A percentile compares a stretch with the other conserved stretches of the same genome.
phyloP scores from a whole-genome alignment of 1,140 invertebrate species.

The Colletes gigas region DNA sequence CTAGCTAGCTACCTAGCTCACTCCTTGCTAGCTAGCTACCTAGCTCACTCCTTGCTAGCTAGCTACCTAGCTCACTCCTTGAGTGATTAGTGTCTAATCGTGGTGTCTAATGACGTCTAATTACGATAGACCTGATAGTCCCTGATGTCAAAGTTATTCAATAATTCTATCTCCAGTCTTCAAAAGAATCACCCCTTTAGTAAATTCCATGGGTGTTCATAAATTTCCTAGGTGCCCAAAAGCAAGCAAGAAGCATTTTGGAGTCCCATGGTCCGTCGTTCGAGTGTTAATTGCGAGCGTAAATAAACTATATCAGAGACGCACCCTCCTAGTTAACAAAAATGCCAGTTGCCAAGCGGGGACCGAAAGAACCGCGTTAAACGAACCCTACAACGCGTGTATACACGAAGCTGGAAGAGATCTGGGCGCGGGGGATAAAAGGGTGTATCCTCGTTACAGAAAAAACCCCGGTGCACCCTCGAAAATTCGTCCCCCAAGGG shows the following conservation, averaged over 20 bases:
- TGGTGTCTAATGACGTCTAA: no score
- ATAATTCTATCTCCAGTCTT: not conserved
- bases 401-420: constrained; percentile 43
- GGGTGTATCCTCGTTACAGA: constrained; percentile 65
- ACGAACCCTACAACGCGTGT: constrained; percentile 51
- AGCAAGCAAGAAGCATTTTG: not conserved
- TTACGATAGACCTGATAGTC: no score
- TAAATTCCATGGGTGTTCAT: constrained; percentile 8
- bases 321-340: constrained; percentile 45
- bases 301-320: constrained; percentile 49
- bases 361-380: constrained; percentile 45
- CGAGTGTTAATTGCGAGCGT: constrained; percentile 44
- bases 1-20: no score
- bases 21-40: no score
- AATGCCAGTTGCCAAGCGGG: constrained; percentile 23
- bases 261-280: not conserved
- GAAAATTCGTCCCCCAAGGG: constrained; percentile 55
- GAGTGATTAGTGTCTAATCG: no score
- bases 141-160: no score
- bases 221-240: not conserved
- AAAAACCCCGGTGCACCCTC: constrained; percentile 49
- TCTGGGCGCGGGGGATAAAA: constrained; percentile 57
- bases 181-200: constrained; percentile 22
- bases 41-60: no score
- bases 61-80: no score